phyloP scores from a whole-genome alignment of 2,888 invertebrate species.

The Cryptocephalus moraei region DNA sequence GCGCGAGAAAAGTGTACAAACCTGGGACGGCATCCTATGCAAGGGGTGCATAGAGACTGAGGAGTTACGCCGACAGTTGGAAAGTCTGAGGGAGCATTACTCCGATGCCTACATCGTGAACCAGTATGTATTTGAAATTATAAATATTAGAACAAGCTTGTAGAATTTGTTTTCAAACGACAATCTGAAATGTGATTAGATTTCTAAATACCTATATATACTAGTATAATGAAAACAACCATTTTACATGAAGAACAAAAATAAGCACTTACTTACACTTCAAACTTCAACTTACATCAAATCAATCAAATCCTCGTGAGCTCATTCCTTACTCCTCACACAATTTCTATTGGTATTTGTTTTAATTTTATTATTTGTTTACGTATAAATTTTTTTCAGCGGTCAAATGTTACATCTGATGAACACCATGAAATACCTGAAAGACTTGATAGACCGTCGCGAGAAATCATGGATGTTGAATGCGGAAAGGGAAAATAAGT shows the following conservation, averaged over 20 bases:
- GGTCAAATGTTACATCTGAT: slow-evolving; percentile 21
- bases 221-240: too few species aligned
- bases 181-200: neutral
- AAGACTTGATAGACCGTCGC: slow-evolving; percentile 22
- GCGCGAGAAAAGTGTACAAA: slow-evolving; percentile 26
- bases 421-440: slow-evolving; percentile 24
- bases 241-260: too few species aligned
- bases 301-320: too few species aligned
- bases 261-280: too few species aligned
- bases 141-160: too few species aligned
- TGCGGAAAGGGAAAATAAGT: slow-evolving; percentile 18
- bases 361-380: too few species aligned
- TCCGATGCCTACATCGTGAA: slow-evolving; percentile 18
- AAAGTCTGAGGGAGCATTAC: slow-evolving; percentile 15
- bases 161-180: neutral
- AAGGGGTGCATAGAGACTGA: slow-evolving; percentile 23
- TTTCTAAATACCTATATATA: too few species aligned
- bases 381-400: slow-evolving; percentile 17
- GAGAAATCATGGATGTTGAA: slow-evolving; percentile 23
- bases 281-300: too few species aligned
- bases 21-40: slow-evolving; percentile 27
- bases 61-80: slow-evolving; percentile 20
- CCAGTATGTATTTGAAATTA: slow-evolving; percentile 1
- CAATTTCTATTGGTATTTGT: too few species aligned
- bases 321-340: too few species aligned